phyloP scores from a whole-genome alignment of 2,797 vertebrate genomes.

The Psittacula derbiana region DNA sequence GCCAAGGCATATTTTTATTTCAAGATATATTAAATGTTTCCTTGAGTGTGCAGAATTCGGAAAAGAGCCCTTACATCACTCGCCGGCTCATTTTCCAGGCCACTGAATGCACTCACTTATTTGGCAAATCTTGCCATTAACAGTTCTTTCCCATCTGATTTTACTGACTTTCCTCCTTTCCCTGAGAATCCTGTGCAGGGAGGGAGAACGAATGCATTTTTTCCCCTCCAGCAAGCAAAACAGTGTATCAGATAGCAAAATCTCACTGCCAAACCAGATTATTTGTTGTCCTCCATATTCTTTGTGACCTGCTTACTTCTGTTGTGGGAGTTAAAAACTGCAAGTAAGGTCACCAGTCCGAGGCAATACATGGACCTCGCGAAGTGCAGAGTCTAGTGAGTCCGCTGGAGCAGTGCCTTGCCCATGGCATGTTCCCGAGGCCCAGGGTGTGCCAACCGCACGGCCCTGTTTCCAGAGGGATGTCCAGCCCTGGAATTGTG shows the following conservation, averaged over 20 bases:
- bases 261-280: not conserved
- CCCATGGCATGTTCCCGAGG: not conserved
- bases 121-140: constrained; percentile 54
- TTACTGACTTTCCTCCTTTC: constrained; percentile 15
- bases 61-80: constrained; percentile 60
- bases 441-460: accelerated
- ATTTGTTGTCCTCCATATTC: not conserved
- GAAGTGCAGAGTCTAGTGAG: accelerated
- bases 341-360: not conserved
- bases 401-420: not conserved
- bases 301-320: not conserved
- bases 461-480: not conserved
- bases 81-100: constrained; percentile 66
- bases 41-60: constrained; percentile 58
- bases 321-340: not conserved
- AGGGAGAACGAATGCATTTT: not conserved
- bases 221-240: not conserved
- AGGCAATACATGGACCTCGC: accelerated
- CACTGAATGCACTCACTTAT: constrained; percentile 53
- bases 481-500: not conserved
- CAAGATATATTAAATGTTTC: constrained; percentile 67
- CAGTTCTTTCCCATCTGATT: constrained; percentile 33
- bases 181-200: not conserved
- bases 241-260: not conserved
- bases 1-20: constrained; percentile 59